Base-by-base conservation (phyloP, 2,113 vertebrate species). In the Microtus pennsylvanicus region DNA sequence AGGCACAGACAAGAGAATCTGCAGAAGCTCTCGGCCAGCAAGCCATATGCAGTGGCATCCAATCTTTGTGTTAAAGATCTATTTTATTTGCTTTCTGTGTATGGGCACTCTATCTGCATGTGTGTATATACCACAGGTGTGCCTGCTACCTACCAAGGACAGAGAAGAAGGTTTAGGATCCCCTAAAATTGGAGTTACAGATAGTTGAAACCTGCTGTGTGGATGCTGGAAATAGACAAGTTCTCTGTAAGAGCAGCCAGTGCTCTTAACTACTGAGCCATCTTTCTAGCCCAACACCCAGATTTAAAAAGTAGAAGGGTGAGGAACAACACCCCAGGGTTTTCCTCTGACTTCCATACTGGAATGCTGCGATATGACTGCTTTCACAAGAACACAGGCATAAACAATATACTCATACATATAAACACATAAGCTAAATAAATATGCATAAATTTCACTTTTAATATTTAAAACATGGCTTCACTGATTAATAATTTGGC, bases 381-480 rank as follows among this genome's bases (percentile, higher is more conserved):
- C 21, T 38, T 22, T 72, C 35, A 75, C 10, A 76, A 28, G 72
- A 74, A 74, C n/a, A 74, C n/a, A 74, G 24, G n/a, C 21, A 74
- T 38, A 12, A 74, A 74, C n/a, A 42, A 42, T 42, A 75, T 42
- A 42, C 3, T 74, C 72, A 75, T 11, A 75, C 70, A 74, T 42
- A 11, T 26, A 45, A 45, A 45, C 11, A 76, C 74, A 76, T 45
- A 26, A 45, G 6, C 38, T 75, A 75, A 75, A 75, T 75, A 45
- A 26, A 75, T 42, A 42, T 3, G 6, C 47, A 17, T 50, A 26
- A 77, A 0, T 17, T 47, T 50, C 76, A 45, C 35, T 87, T 94
- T 70, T 81, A 89, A 83, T 77, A n/a, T 89, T 96, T 70, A 80
- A 88, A 83, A 83, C 3, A 81, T 8, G 19, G 33, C 42, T 89